Evolutionary conservation across 1,140 invertebrate genomes (phyloP).

Genomic region (Calephelis virginiensis): DNA sequence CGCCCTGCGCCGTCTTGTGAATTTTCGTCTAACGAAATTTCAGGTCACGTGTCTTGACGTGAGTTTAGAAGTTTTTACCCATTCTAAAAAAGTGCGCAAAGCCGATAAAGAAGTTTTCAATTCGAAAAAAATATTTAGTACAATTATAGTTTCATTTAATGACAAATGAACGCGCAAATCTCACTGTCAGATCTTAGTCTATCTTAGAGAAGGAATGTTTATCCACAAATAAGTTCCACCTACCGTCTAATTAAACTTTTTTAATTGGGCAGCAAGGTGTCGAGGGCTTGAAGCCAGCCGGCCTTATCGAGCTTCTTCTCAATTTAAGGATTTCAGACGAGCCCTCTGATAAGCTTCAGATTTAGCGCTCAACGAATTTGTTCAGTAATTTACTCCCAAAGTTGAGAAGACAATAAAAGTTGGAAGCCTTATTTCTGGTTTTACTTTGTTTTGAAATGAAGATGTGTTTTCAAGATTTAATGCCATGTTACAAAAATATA

Average conservation of each 20-base stretch:
- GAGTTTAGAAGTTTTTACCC: no score
- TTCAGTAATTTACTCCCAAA: slow-evolving; percentile 72
- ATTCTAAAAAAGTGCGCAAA: no score
- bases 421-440: slow-evolving; percentile 53
- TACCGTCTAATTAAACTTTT: slow-evolving; percentile 64
- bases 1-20: no score
- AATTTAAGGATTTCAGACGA: slow-evolving; percentile 66
- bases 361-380: slow-evolving; percentile 73
- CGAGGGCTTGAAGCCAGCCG: slow-evolving; percentile 57
- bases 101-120: no score
- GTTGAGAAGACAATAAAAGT: slow-evolving; percentile 73
- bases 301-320: slow-evolving; percentile 63
- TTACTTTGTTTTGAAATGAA: slow-evolving; percentile 65
- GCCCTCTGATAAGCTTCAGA: slow-evolving; percentile 69
- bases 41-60: no score
- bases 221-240: slow-evolving; percentile 4
- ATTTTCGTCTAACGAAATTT: no score
- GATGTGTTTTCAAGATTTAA: slow-evolving; percentile 57
- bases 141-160: no score
- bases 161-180: no score
- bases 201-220: background rate
- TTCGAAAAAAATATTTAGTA: no score
- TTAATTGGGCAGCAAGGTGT: slow-evolving; percentile 63
- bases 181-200: no score
- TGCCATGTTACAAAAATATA: background rate